Base-by-base conservation (phyloP, 2,888 invertebrate genomes). In the Aleiodes testaceus region DNA sequence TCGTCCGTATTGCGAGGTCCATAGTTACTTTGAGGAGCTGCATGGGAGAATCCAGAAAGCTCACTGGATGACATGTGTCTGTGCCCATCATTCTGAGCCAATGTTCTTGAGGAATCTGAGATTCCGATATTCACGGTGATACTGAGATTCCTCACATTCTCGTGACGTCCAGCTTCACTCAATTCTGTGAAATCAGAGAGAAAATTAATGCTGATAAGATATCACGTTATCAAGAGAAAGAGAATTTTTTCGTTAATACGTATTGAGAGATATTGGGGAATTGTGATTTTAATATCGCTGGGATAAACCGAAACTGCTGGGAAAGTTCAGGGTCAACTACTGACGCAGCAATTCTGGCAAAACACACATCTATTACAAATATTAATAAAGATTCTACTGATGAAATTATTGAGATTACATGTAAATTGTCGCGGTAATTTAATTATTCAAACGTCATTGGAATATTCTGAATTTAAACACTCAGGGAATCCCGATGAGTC, bases 91-190 rank as follows among this genome's bases (percentile, higher is more conserved):
- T 26, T 22, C 52, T 16, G 50, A 11, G 1, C 36, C 2, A 16
- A 36, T 36, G 30, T 36, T 30, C 30, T 9, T 30, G 52, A 20
- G 2, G 36, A 14, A 55, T 55, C 55, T 14, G 36, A 55, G 14
- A 55, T 55, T 55, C 14, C 14, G 16, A 36, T 55, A 22, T 55
- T 55, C 55, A 55, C 30, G 22, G 55, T 30, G 55, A 30, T 55
- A 36, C 36, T 12, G 55, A 30, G 55, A 55, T 55, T 55, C 55
- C 16, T 30, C 3, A 36, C 36, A 9, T 55, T 55, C 30, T 55
- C 30, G 30, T 6, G 9, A 16, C 16, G 16, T 26, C 7, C 14
- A 14, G 55, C 55, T 55, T 14, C 55, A 55, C 22, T 55, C 14
- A 14, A 36, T 7, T 30, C 55, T 55, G 36, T 2, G 4, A 14